Evolutionary conservation across 37 sponge, comb jelly and placozoan genomes (phyloP).

Genomic region (Theonella swinhoei): DNA sequence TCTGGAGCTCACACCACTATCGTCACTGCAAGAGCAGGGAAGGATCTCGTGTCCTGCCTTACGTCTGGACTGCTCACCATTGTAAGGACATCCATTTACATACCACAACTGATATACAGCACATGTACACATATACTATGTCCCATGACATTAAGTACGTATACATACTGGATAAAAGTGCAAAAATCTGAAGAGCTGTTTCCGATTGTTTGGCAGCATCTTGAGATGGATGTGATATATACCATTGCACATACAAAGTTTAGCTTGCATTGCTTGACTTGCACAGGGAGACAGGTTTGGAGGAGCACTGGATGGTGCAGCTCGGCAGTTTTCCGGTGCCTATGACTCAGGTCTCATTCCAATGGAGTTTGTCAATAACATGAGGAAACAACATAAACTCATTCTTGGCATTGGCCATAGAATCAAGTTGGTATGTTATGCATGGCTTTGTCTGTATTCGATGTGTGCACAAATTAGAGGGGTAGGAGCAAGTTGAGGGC

Average conservation of each 20-base stretch:
- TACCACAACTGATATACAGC: too few species aligned
- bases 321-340: slow-evolving; percentile 86
- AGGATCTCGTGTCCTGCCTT: slow-evolving; percentile 95
- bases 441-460: too few species aligned
- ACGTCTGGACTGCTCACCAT: slow-evolving; percentile 94
- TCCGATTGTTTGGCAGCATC: too few species aligned
- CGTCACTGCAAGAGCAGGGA: slow-evolving; percentile 92
- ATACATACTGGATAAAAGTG: too few species aligned
- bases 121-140: too few species aligned
- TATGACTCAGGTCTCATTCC: slow-evolving; percentile 90
- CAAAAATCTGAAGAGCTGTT: too few species aligned
- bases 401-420: slow-evolving; percentile 98
- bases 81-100: too few species aligned
- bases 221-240: too few species aligned
- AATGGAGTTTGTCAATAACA: slow-evolving; percentile 98
- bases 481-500: too few species aligned
- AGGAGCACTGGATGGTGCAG: slow-evolving; percentile 96
- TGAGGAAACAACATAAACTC: slow-evolving; percentile 90
- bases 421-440: slow-evolving; percentile 94
- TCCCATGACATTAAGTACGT: too few species aligned
- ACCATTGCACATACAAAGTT: too few species aligned
- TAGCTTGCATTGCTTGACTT: too few species aligned
- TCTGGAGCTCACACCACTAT: slow-evolving; percentile 99
- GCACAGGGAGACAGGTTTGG: slow-evolving; percentile 92
- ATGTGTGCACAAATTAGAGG: slow-evolving; percentile 19